phyloP scores from a whole-genome alignment of 2,113 vertebrate genomes.

The Lonchura striata region DNA sequence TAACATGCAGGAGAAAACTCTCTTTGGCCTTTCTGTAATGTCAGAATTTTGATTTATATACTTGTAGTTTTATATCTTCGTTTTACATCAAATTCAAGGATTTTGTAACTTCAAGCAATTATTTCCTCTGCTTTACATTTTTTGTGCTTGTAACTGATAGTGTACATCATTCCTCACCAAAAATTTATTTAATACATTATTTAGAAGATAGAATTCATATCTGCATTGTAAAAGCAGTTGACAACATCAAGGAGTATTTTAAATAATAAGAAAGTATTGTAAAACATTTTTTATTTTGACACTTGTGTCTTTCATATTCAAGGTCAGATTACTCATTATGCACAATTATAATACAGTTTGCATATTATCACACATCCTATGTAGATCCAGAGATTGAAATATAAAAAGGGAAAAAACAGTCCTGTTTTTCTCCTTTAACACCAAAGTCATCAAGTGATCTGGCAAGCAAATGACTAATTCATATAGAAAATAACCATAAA shows the following conservation, averaged over 20 bases:
- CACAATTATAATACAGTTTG: neutral
- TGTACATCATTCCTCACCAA: neutral
- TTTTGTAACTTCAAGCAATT: neutral
- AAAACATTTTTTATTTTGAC: neutral
- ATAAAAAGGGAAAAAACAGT: neutral
- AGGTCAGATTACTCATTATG: neutral
- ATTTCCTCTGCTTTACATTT: neutral
- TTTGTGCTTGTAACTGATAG: neutral
- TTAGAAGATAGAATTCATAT: neutral
- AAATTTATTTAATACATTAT: neutral
- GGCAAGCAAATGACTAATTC: neutral
- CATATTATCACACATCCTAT: neutral
- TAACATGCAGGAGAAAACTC: neutral
- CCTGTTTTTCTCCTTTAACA: neutral
- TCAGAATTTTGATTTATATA: neutral
- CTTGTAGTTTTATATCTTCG: neutral
- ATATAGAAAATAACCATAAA: neutral
- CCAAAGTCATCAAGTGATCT: neutral
- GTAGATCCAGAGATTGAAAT: neutral
- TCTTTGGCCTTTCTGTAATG: neutral
- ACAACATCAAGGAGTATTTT: neutral
- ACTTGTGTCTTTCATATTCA: neutral
- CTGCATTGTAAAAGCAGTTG: neutral
- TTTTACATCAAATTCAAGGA: neutral
- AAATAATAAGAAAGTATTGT: neutral